Conservation (phyloP, 2,888 invertebrate species). For the Eutolmus rufibarbis region DNA sequence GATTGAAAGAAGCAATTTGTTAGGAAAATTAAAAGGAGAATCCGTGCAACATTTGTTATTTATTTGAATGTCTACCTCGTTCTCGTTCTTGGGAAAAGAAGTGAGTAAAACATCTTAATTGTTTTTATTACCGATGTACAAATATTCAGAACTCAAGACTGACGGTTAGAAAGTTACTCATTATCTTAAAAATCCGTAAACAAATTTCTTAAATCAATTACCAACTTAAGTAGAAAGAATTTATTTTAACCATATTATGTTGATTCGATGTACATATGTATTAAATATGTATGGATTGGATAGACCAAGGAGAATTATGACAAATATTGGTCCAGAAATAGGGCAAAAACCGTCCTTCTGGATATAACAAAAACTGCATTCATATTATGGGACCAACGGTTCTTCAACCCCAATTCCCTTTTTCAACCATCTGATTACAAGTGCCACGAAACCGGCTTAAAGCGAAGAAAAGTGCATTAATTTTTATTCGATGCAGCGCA, state of each 20-base stretch:
- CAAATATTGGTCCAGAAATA: background rate
- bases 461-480: conserved; percentile 36
- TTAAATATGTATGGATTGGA: background rate
- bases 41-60: background rate
- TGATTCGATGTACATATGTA: background rate
- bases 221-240: no score
- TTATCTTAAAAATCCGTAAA: no score
- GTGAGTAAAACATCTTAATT: background rate
- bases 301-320: background rate
- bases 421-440: conserved; percentile 41
- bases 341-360: background rate
- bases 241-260: no score
- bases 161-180: no score
- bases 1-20: background rate
- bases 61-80: conserved; percentile 5
- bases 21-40: background rate
- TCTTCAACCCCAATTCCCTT: conserved; percentile 45
- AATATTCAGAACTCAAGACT: background rate
- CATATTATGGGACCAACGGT: conserved; percentile 1
- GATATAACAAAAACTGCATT: background rate
- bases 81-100: background rate
- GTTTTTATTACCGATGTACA: background rate
- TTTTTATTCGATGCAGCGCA: background rate
- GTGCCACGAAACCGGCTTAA: conserved; percentile 38
- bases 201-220: no score